These are phyloP conservation scores for Lateolabrax maculatus DNA, from an alignment of 2,797 vertebrate species.

Conservation along the genomic window DNA sequence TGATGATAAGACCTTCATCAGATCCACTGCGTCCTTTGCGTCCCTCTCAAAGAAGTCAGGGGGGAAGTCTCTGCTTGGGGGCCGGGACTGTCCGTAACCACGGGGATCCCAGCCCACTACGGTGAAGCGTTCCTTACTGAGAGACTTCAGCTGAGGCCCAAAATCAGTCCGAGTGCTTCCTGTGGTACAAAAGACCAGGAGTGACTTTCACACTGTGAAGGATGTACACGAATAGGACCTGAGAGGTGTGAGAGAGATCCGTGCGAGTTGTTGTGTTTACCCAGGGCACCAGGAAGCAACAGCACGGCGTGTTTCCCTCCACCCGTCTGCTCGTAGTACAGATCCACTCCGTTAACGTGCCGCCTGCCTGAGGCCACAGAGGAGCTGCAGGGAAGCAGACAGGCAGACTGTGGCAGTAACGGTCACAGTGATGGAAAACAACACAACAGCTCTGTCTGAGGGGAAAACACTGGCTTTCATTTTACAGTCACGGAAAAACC, in stretches of 20 bases:
- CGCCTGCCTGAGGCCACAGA: constrained; percentile 81
- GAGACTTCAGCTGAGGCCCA: constrained; percentile 88
- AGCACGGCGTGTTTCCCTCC: constrained; percentile 88
- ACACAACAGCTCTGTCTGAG: not conserved
- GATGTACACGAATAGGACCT: not conserved
- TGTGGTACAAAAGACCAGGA: constrained; percentile 62
- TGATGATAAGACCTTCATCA: constrained; percentile 90
- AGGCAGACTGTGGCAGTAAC: not conserved
- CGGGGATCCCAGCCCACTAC: constrained; percentile 93
- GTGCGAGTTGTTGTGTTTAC: constrained; percentile 68
- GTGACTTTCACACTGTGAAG: not conserved
- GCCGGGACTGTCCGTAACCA: constrained; percentile 92
- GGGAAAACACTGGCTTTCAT: not conserved
- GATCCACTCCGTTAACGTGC: constrained; percentile 88
- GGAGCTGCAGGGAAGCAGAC: constrained; percentile 78
- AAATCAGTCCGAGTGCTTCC: constrained; percentile 92
- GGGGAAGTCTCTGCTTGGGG: constrained; percentile 91
- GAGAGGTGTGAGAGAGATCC: too few relatives aligned
- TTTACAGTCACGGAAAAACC: not conserved
- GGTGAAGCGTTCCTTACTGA: constrained; percentile 89
- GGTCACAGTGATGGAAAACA: not conserved
- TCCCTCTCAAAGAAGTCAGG: constrained; percentile 93
- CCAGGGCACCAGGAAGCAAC: constrained; percentile 92
- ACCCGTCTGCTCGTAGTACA: constrained; percentile 90
- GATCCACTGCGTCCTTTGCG: constrained; percentile 91